Base-by-base conservation (phyloP, 2,888 invertebrate genomes). In the Coelinius sp. region DNA sequence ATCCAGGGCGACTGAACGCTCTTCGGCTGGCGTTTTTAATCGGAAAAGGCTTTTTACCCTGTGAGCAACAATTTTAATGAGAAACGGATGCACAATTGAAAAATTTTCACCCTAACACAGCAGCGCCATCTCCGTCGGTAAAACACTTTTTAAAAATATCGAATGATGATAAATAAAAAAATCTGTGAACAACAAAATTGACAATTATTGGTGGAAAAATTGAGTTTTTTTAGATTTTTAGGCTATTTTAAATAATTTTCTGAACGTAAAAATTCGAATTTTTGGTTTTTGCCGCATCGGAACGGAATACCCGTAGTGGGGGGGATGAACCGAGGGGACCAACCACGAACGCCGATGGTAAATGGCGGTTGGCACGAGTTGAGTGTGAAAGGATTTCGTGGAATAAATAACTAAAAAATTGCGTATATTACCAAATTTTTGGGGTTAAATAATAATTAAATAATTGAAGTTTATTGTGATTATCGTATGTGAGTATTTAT, bases 31-130 rank as follows among this genome's bases (percentile, higher is more conserved):
- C 74, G 75, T 62, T 74, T 74, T 73, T 72, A n/a, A 59, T 74
- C 70, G 74, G 72, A 77, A 77, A 76, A 75, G 75, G 68, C 66
- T 67, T 24, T 73, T 73, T 63, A 35, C 35, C 12, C 76, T 62
- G 10, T 46, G 62, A 73, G 25, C 62, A 76, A 17, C 65, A 35
- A 49, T 17, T 1, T 17, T 1, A 1, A 22, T 14, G 22, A 49
- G 49, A 49, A 7, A 22, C 17, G 0, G 6, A 10, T 17, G n/a
- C 17, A n/a, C 20, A 49, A 10, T 49, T 41, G 8, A 49, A 49
- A 49, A 49, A 7, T 49, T 10, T 7, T 10, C 20, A 17, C 20
- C 17, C 17, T 3, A 49, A 20, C 20, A 22, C 2, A 22, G 31
- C 49, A 49, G 49, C 49, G 49, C 49, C 20, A n/a, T n/a, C n/a